A percentile compares a stretch with the other conserved stretches of the same genome.
phyloP scores from a whole-genome alignment of 2,888 invertebrate species.

The Lochmaea capreae region DNA sequence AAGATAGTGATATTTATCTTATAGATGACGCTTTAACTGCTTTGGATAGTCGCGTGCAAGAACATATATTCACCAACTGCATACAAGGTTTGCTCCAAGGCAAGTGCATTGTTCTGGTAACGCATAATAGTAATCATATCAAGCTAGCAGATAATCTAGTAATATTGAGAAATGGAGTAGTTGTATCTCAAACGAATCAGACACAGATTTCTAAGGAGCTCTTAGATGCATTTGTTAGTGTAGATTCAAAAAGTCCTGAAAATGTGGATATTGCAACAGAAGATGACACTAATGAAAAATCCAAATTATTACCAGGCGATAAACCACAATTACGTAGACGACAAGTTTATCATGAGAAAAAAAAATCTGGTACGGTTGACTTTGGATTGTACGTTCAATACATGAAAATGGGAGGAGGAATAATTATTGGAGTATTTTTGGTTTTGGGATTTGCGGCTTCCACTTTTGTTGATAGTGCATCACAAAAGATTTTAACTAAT shows the following conservation, averaged over 20 bases:
- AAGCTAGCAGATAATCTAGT: conserved; percentile 63
- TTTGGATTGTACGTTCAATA: conserved; percentile 54
- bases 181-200: conserved; percentile 46
- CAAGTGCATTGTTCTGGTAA: conserved; percentile 66
- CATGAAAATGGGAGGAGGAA: conserved; percentile 55
- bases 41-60: conserved; percentile 80
- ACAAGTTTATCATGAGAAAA: conserved; percentile 54
- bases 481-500: conserved; percentile 53
- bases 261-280: conserved; percentile 1
- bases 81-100: conserved; percentile 52
- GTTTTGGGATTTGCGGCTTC: conserved; percentile 48
- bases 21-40: conserved; percentile 85
- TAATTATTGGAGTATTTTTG: conserved; percentile 49
- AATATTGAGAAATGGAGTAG: conserved; percentile 60
- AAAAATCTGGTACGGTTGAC: conserved; percentile 55
- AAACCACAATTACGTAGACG: conserved; percentile 29
- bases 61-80: conserved; percentile 76
- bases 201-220: conserved; percentile 44
- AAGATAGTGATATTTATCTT: conserved; percentile 80
- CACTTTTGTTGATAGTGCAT: conserved; percentile 51
- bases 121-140: conserved; percentile 52
- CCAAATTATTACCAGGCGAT: conserved; percentile 28
- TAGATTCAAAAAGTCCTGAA: not conserved
- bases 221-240: conserved; percentile 35
- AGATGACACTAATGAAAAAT: conserved; percentile 64